phyloP scores from a whole-genome alignment of 2,797 vertebrate genomes.

The Falco cherrug region DNA sequence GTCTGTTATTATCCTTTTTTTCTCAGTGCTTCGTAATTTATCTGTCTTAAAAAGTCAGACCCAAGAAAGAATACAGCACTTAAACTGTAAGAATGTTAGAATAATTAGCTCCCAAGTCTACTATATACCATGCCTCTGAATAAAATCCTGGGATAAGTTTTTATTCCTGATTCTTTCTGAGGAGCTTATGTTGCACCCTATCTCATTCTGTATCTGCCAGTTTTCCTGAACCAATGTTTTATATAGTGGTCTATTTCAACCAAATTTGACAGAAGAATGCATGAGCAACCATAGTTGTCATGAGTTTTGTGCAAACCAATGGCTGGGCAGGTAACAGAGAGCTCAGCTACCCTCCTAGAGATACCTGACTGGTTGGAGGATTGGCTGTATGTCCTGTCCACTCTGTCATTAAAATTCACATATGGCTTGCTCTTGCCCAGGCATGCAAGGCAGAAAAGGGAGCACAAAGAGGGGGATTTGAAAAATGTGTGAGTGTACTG shows the following conservation, averaged over 20 bases:
- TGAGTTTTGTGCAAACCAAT: background rate
- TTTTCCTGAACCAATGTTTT: background rate
- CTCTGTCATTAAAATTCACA: background rate
- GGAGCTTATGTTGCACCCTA: background rate
- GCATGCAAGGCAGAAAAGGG: rapidly evolving
- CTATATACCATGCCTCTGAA: background rate
- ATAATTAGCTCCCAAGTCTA: background rate
- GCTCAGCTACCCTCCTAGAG: background rate
- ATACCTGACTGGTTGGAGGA: background rate
- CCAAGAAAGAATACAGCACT: background rate
- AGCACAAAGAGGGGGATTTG: background rate
- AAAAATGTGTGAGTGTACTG: background rate
- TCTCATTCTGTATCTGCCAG: background rate
- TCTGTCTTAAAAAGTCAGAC: background rate
- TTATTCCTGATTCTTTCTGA: background rate
- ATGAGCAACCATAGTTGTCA: background rate
- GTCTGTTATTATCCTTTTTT: background rate
- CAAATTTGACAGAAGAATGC: background rate
- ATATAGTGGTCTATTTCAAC: background rate
- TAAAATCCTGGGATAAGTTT: background rate
- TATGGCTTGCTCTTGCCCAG: background rate
- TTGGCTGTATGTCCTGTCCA: background rate
- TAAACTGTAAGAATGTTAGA: background rate
- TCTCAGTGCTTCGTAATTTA: background rate
- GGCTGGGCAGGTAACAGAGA: background rate